A percentile compares a stretch with the other conserved stretches of the same genome.
These are phyloP conservation scores for Athripsodes cinereus DNA, from an alignment of 2,888 invertebrate species.

Conservation along the genomic window DNA sequence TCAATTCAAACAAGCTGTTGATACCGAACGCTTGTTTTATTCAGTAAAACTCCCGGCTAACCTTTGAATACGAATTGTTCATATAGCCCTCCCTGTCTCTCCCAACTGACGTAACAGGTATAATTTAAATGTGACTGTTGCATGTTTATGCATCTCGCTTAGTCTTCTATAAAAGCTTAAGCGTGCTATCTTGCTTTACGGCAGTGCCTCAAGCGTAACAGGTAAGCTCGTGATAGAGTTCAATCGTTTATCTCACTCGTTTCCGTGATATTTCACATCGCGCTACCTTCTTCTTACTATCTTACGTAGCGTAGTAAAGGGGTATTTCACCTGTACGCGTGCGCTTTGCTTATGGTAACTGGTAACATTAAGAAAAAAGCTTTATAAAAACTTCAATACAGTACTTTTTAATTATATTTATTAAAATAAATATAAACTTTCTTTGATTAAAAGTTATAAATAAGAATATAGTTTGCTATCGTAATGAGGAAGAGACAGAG, in stretches of 20 bases:
- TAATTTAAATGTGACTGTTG: constrained; percentile 21
- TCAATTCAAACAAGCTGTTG: neutral
- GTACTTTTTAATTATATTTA: no score
- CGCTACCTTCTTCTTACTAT: constrained; percentile 9
- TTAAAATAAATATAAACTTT: no score
- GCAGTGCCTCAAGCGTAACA: constrained; percentile 20
- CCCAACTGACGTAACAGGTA: constrained; percentile 25
- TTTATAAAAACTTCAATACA: no score
- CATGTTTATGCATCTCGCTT: constrained; percentile 10
- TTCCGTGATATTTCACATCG: neutral
- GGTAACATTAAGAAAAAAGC: no score
- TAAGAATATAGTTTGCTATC: no score
- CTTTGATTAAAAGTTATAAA: no score
- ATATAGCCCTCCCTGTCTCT: constrained; percentile 16
- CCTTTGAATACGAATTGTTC: neutral
- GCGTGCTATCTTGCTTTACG: constrained; percentile 5
- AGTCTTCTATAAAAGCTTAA: neutral
- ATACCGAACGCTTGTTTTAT: neutral
- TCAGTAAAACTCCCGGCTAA: neutral
- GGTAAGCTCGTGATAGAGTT: constrained; percentile 17
- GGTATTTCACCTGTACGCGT: constrained; percentile 20
- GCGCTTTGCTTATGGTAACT: constrained; percentile 14
- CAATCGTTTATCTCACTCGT: constrained; percentile 9
- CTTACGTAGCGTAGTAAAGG: constrained; percentile 17
- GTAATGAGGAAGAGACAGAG: no score